Evolutionary conservation across 1,140 invertebrate genomes (phyloP), one percentile per base, ranked within the genome.

Genomic region (Procambarus clarkii): DNA sequence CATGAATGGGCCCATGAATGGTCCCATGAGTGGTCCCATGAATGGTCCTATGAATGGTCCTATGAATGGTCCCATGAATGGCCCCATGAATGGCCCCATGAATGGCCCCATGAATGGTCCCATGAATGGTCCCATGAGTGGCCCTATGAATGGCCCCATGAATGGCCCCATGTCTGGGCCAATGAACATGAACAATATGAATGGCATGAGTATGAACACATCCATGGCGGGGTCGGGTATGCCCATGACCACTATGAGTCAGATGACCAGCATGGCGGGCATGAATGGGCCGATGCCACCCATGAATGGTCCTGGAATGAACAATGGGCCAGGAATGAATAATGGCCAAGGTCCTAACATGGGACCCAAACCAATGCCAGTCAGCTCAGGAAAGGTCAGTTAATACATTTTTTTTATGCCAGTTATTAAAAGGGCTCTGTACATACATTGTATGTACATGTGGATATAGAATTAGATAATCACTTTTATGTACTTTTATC

Each of bases 331-430:
- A 93, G 94, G 92, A 93, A 95, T 69, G 94, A 94, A 94, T 94
- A 95, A 86, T 86, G 89, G 45, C 87, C 93, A 78, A 93, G 94
- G 92, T 88, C 94, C 93, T 92, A 94, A 87, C 78, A 93, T 94
- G 93, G 94, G 93, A 69, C 95, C 96, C 13, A 96, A 96, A 93
- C 97, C 97, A 46, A 97, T 98, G 97, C 97, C 97, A 93, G 97
- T 98, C 80, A 97, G 97, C 94, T 97, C 97, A 74, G 97, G 97
- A 64, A 98, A 98, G 96, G 97, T 98, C 94, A 93, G 93, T 88
- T 71, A 74, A 71, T 34, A 34, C 34, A 34, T 34, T 34, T 34
- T 34, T 34, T 34, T 34, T 34, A 34, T 34, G 34, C 34, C 34
- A 34, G 34, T 34, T 34, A 34, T 34, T 34, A 34, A 34, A 34